Evolutionary conservation across 2,888 invertebrate genomes (phyloP), one percentile per base, ranked within the genome.

Genomic region (Dynastes grantii): DNA sequence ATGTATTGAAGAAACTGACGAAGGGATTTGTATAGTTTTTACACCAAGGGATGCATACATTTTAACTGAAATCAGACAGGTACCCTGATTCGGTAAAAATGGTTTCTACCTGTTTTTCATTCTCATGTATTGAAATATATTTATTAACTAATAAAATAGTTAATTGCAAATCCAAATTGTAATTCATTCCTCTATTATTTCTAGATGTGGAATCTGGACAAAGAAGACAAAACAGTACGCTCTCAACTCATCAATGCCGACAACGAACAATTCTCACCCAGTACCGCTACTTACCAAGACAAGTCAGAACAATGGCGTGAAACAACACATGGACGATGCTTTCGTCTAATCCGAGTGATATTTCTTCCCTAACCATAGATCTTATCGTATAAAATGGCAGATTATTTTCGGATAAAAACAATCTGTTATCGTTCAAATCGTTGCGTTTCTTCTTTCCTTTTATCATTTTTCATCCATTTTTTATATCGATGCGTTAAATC

Each of bases 191-290:
- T 32, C 32, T 2, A 37, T 37, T 49, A 5, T 79, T 79, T 45
- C 55, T 53, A 79, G 92, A 84, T 90, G 91, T 82, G 92, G 92
- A 1, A 80, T 92, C 4, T 92, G 90, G 82, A 90, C 89, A 75
- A 86, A 89, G 80, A 89, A 85, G 77, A 90, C 90, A 0, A 86
- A 90, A 80, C 89, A 90, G 81, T 91, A 91, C 84, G 91, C 90
- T 82, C 86, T 90, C 82, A 87, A 87, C 2, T 88, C 88, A 61
- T 87, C 87, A 0, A 78, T 86, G 65, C 88, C 86, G 55, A 83
- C 84, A 22, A 81, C 84, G 40, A 85, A 85, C 68, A 85, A 85
- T 80, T 85, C 86, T 11, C 84, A 85, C 80, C 86, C 86, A 1
- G 78, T 85, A 80, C 86, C 86, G 9, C 79, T 87, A 40, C 76